phyloP scores from a whole-genome alignment of 2,113 vertebrate genomes.

The Origma solitaria region DNA sequence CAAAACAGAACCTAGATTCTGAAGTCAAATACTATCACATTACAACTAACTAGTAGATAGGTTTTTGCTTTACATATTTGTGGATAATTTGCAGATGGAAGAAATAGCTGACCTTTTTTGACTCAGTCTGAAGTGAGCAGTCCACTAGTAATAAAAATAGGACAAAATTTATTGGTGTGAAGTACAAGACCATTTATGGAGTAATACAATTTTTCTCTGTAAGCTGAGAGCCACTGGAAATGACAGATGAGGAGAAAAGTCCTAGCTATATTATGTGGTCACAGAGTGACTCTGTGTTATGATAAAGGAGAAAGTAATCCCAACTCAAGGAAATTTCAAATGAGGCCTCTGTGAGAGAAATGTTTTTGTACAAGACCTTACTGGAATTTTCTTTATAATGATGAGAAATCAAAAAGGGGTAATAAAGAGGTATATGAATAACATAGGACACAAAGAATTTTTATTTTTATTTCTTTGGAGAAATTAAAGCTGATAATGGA shows the following conservation, averaged over 20 bases:
- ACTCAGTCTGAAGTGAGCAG: not conserved
- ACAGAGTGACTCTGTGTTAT: not conserved
- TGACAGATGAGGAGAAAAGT: constrained; percentile 2
- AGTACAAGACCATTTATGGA: not conserved
- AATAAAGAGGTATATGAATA: not conserved
- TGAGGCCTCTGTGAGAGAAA: not conserved
- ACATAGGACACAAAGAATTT: not conserved
- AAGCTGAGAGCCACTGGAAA: not conserved
- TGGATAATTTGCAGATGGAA: not conserved
- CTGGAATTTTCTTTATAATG: not conserved
- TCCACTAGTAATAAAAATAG: not conserved
- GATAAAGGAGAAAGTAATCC: not conserved
- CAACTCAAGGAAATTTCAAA: not conserved
- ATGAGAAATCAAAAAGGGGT: accelerated
- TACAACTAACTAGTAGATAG: not conserved
- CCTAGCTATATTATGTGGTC: not conserved
- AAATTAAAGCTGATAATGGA: not conserved
- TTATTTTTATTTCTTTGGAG: not conserved
- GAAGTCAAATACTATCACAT: not conserved
- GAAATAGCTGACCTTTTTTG: not conserved
- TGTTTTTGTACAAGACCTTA: not conserved
- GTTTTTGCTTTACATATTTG: not conserved
- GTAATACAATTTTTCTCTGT: not conserved
- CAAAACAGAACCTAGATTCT: not conserved
- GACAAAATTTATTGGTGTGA: not conserved